Base-by-base conservation (phyloP, 2,797 vertebrate genomes). In the Florisuga fusca region DNA sequence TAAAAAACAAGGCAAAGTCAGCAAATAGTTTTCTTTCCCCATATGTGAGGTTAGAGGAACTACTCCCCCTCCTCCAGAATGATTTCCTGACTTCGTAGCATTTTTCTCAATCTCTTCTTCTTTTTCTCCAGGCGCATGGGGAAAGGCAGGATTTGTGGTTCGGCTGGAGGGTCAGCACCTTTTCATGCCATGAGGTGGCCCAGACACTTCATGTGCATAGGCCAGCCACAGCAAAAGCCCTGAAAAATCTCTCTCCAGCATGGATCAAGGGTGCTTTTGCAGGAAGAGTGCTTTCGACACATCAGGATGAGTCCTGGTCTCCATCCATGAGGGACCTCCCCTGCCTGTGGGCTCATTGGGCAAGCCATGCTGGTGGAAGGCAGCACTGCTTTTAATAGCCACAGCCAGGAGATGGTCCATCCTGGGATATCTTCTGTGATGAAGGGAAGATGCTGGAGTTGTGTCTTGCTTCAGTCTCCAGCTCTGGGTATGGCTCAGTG, bases 11-110 rank as follows among this genome's bases (percentile, higher is more conserved):
- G 82, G 53, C 55, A 23, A 82, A 93, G 74, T 97, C 95, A 97
- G 95, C 95, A 89, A 86, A 96, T 93, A 91, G 50, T 79, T 96
- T 94, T 84, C 83, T 94, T 91, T 77, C 67, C 48, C 69, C 50
- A 71, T 82, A 22, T 12, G 21, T 2, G 4, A 84, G 87, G 83
- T 95, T 94, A 93, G 95, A 94, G 94, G 96, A 96, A 96, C 91
- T 94, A 41, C 80, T 63, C n/a, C 33, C 50, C 87, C 73, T 95
- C 80, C 80, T 95, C 83, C 74, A 79, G 87, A 90, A 88, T 25
- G 29, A 77, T 84, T 91, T 96, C 87, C 91, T 96, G 87, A 84
- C 66, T 91, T 84, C 27, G 45, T 88, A 87, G 82, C 27, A 36
- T 59, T 94, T 93, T 84, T 94, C 68, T 92, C 83, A 94, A 76